Conservation (phyloP, 2,888 invertebrate genomes). For the Platynereis dumerilii region DNA sequence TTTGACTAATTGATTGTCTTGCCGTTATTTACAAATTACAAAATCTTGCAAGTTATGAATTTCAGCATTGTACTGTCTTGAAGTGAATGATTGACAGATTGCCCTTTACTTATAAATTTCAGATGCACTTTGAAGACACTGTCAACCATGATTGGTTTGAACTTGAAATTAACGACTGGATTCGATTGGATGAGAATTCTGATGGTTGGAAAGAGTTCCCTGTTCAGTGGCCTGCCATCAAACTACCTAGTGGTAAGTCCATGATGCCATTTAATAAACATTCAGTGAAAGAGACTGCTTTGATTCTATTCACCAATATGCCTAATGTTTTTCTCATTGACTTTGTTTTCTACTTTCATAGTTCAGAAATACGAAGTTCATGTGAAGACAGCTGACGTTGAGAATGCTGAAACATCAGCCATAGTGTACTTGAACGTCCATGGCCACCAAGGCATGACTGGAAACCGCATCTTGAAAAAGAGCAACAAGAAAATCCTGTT, state of each 20-base stretch:
- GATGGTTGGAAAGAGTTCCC: slow-evolving; percentile 55
- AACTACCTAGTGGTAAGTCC: slow-evolving; percentile 44
- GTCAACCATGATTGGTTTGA: slow-evolving; percentile 36
- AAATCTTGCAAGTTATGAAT: too few relatives aligned
- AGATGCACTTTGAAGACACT: slow-evolving; percentile 24
- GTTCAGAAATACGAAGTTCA: slow-evolving; percentile 48
- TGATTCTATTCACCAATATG: too few relatives aligned
- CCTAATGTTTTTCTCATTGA: neutral
- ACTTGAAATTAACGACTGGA: slow-evolving; percentile 45
- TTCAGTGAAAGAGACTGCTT: too few relatives aligned
- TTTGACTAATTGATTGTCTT: too few relatives aligned
- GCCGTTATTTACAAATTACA: too few relatives aligned
- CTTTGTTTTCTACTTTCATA: slow-evolving; percentile 25
- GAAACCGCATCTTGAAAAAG: slow-evolving; percentile 30
- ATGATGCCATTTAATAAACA: neutral
- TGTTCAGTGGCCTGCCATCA: slow-evolving; percentile 44
- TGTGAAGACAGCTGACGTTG: slow-evolving; percentile 45
- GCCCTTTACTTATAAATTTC: too few relatives aligned
- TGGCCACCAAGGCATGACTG: slow-evolving; percentile 34
- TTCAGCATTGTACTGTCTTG: too few relatives aligned
- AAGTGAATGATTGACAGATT: too few relatives aligned
- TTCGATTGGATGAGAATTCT: slow-evolving; percentile 46
- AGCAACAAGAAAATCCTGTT: slow-evolving; percentile 12
- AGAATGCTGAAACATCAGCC: slow-evolving; percentile 37
- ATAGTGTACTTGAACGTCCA: slow-evolving; percentile 32